Base-by-base conservation (phyloP, 1,140 invertebrate species). In the Stegodyphus dumicola region DNA sequence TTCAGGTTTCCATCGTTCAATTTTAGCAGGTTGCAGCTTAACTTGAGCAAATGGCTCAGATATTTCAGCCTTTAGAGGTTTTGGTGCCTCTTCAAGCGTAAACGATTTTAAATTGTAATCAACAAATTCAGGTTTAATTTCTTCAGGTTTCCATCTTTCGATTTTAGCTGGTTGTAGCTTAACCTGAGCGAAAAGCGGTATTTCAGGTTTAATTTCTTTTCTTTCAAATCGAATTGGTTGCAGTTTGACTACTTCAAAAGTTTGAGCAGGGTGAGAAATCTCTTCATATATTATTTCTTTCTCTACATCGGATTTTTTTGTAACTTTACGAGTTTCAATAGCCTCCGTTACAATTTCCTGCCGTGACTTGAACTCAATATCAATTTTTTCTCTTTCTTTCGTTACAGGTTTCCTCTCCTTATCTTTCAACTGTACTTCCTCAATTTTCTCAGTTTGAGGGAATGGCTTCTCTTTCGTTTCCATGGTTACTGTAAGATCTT, bases 121-220 rank as follows among this genome's bases (percentile, higher is more conserved):
- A 13, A 85, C 66, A 77, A 85, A 85, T 52, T 85, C 81, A 0
- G 81, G 81, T 70, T 77, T 77, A 7, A 85, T 53, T 49, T 85
- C 73, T 51, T 80, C 67, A 33, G 77, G 75, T 51, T 71, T 80
- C 60, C 52, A 64, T n/a, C 74, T 86, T 33, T 70, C 77, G 10
- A 86, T 64, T 17, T 81, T 83, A 64, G 54, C 56, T 17, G 65
- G 77, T 54, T 78, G 86, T 13, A 85, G 33, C 7, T 69, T 17
- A 52, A 76, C 74, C 54, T 85, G 70, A 51, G 60, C 74, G 2
- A 53, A 53, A 49, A 54, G 74, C n/a, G 81, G 81, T 6, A 11
- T 18, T 67, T 67, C 65, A 15, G 65, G 67, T 18, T 81, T 81
- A 56, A 81, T 73, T 65, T 81, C 78, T 48, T 81, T 81, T 64